Percentiles rank a stretch among this genome's conserved stretches.
Evolutionary conservation across 2,888 invertebrate genomes (phyloP).

Genomic region (Rhaphigaster nebulosa): DNA sequence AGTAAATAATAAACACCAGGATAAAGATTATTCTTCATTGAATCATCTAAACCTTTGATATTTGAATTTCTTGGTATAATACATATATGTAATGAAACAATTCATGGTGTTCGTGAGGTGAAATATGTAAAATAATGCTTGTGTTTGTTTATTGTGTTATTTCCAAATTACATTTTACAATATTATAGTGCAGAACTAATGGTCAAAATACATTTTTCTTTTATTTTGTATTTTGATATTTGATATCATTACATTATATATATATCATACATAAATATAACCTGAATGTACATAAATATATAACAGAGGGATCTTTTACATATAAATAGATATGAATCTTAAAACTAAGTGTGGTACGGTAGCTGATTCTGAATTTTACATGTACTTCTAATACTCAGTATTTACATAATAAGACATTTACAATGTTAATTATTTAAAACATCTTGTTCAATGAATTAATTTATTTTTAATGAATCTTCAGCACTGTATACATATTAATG

Average conservation of each 20-base stretch:
- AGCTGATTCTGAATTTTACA: constrained; percentile 62
- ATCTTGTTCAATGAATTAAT: background rate
- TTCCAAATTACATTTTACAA: constrained; percentile 53
- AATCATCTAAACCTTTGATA: background rate
- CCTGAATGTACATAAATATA: constrained; percentile 59
- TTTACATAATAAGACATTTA: constrained; percentile 37
- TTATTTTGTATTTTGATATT: constrained; percentile 39
- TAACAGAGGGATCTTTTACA: constrained; percentile 41
- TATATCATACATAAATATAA: constrained; percentile 59
- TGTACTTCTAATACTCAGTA: constrained; percentile 38
- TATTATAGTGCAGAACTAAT: constrained; percentile 38
- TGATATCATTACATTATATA: constrained; percentile 48
- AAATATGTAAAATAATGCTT: constrained; percentile 57
- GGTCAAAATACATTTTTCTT: constrained; percentile 56
- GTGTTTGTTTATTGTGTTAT: constrained; percentile 60
- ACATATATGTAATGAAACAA: constrained; percentile 25
- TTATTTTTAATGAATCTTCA: background rate
- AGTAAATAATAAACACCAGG: too few relatives aligned
- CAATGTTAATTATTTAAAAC: background rate
- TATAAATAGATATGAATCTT: constrained; percentile 49
- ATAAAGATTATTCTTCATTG: background rate
- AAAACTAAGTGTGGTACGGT: constrained; percentile 60
- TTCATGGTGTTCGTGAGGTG: constrained; percentile 50
- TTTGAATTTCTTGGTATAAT: background rate
- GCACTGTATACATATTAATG: background rate